Conservation (phyloP, 2,888 invertebrate genomes). For the Lapara coniferarum region DNA sequence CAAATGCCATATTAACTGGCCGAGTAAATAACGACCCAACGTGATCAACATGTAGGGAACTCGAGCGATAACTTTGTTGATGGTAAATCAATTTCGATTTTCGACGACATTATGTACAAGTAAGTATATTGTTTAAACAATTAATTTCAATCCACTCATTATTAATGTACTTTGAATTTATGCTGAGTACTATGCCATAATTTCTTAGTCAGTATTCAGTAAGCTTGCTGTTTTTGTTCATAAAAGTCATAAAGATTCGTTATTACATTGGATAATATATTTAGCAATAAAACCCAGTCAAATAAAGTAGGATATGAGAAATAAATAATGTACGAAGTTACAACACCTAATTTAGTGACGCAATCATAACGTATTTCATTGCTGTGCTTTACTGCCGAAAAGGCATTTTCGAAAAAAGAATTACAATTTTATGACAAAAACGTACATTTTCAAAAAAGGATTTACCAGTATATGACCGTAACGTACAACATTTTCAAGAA, state of each 20-base stretch:
- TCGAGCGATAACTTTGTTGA: not conserved
- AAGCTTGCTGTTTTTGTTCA: not conserved
- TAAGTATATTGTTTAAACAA: too few species aligned
- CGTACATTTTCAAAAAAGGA: not conserved
- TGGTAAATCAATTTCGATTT: too few species aligned
- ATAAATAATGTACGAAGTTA: constrained; percentile 11
- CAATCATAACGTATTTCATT: constrained; percentile 4
- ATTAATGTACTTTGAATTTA: too few species aligned
- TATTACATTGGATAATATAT: constrained; percentile 14
- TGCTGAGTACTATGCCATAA: too few species aligned
- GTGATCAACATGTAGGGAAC: not conserved
- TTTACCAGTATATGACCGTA: constrained; percentile 11
- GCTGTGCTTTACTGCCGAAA: not conserved
- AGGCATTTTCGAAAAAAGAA: not conserved
- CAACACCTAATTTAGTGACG: constrained; percentile 2
- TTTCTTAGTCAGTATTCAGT: not conserved
- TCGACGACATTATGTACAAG: too few species aligned
- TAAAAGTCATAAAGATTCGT: constrained; percentile 3
- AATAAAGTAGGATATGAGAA: constrained; percentile 19
- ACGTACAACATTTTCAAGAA: not conserved
- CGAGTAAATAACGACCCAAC: constrained; percentile 11
- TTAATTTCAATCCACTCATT: too few species aligned
- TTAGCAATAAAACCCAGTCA: constrained; percentile 10
- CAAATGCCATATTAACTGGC: constrained; percentile 1
- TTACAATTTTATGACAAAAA: constrained; percentile 1